Conservation (phyloP, 2,113 vertebrate genomes). For the Siphamia tubifer region DNA sequence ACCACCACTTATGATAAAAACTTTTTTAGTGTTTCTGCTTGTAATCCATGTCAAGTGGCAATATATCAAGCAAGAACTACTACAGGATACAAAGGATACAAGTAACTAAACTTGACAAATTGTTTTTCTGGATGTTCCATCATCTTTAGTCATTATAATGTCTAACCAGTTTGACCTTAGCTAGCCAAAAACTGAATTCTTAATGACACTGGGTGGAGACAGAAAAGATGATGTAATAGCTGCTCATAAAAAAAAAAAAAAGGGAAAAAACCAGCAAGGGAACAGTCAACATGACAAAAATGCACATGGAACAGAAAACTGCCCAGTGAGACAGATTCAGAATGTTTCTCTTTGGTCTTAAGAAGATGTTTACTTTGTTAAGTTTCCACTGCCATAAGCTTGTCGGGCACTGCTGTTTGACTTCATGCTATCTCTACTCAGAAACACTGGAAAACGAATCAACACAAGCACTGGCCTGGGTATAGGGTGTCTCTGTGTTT, state of each 20-base stretch:
- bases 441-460: not conserved
- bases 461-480: not conserved
- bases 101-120: not conserved
- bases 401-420: not conserved
- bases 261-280: not conserved
- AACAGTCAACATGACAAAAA: not conserved
- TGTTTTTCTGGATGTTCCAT: not conserved
- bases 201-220: not conserved
- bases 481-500: not conserved
- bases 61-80: not conserved
- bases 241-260: not conserved
- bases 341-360: not conserved
- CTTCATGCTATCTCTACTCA: not conserved
- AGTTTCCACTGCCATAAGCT: not conserved
- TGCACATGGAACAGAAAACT: not conserved
- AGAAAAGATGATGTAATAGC: not conserved
- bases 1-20: too few species aligned
- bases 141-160: not conserved
- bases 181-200: not conserved
- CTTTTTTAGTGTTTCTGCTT: too few species aligned
- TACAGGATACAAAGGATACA: too few species aligned
- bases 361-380: slow-evolving; percentile 4
- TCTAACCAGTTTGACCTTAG: not conserved
- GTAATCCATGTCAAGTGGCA: not conserved
- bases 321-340: not conserved